Evolutionary conservation across 1,140 invertebrate genomes (phyloP).

Genomic region (Leptinotarsa texana): DNA sequence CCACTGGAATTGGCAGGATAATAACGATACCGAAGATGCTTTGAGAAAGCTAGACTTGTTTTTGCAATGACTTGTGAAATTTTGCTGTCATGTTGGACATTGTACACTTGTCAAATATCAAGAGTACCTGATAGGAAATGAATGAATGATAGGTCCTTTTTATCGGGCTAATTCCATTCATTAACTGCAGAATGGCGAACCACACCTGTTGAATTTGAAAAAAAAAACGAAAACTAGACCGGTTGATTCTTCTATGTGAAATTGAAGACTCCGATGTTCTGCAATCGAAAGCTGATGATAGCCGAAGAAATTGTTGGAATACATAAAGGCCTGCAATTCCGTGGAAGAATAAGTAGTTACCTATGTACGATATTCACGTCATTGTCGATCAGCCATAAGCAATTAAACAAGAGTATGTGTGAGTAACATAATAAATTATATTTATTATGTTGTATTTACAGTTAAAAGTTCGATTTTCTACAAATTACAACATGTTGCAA

Average conservation of each 20-base stretch:
- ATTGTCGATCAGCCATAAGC: too few relatives aligned
- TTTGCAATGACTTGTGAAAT: conserved; percentile 16
- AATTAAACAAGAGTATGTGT: too few relatives aligned
- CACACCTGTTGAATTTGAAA: neutral
- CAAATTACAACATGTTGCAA: too few relatives aligned
- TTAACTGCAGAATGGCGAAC: neutral
- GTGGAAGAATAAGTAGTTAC: too few relatives aligned
- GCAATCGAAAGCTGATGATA: neutral
- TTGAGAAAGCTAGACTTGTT: conserved; percentile 6
- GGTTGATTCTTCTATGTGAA: neutral
- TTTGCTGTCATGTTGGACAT: conserved; percentile 12
- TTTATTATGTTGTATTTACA: too few relatives aligned
- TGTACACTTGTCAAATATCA: conserved; percentile 17
- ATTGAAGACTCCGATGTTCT: neutral
- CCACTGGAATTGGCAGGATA: neutral
- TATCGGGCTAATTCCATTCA: conserved; percentile 14
- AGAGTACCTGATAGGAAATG: conserved; percentile 1
- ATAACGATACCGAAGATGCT: neutral
- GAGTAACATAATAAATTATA: too few relatives aligned
- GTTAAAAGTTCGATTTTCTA: too few relatives aligned
- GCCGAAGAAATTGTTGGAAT: too few relatives aligned
- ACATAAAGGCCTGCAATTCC: too few relatives aligned
- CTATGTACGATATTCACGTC: too few relatives aligned
- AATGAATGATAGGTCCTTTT: conserved; percentile 15
- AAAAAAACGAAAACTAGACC: neutral